Percentiles rank a stretch among this genome's conserved stretches.
Evolutionary conservation across 2,888 invertebrate species (phyloP).

Genomic region (Holacanthella duospinosa): DNA sequence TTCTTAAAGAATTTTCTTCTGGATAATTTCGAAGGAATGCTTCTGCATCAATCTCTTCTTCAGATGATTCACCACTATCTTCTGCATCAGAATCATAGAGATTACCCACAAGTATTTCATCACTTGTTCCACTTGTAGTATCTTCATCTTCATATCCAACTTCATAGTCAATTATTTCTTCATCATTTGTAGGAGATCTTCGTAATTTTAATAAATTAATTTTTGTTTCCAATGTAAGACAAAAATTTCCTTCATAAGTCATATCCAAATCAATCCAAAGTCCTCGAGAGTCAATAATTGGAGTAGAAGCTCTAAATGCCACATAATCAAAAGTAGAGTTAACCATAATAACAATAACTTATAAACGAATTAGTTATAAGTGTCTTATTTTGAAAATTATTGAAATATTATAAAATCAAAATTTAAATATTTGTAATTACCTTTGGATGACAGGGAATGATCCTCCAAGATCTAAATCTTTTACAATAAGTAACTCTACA

Average conservation of each 20-base stretch:
- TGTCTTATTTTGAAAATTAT: not conserved
- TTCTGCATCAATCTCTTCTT: constrained; percentile 47
- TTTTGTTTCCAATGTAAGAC: constrained; percentile 77
- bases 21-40: constrained; percentile 16
- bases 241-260: constrained; percentile 64
- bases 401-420: not conserved
- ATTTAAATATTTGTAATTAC: constrained; percentile 8
- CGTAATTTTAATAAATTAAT: constrained; percentile 66
- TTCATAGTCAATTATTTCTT: not conserved
- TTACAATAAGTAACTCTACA: constrained; percentile 69
- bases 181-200: constrained; percentile 37
- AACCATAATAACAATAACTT: not conserved
- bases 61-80: constrained; percentile 68
- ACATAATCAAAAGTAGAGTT: not conserved
- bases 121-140: not conserved
- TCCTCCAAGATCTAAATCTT: constrained; percentile 61
- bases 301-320: constrained; percentile 48
- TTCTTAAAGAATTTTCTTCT: constrained; percentile 7
- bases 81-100: constrained; percentile 66
- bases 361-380: not conserved
- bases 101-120: not conserved
- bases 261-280: constrained; percentile 80
- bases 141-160: not conserved
- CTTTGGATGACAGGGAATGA: constrained; percentile 55
- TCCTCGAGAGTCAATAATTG: constrained; percentile 66